phyloP scores from a whole-genome alignment of 92 coral and sea anemone genomes.

The Porites cylindrica region DNA sequence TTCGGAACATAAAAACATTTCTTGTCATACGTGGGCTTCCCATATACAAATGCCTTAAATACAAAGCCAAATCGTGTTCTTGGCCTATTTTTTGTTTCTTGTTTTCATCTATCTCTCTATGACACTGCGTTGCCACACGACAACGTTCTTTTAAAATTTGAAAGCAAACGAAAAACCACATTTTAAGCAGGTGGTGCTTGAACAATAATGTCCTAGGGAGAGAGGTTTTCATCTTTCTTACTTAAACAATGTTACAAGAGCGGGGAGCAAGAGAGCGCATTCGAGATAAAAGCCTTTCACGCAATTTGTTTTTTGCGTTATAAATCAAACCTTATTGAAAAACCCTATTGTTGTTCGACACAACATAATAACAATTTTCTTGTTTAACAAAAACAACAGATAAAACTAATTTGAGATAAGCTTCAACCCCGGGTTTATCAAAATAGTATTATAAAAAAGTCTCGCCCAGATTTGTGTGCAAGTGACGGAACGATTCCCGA shows the following conservation, averaged over 20 bases:
- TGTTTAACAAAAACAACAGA: constrained; percentile 26
- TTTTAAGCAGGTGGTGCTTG: not conserved
- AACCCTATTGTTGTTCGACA: not conserved
- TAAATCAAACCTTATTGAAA: too few species aligned
- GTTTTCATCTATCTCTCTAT: not conserved
- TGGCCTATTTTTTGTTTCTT: not conserved
- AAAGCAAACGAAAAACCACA: not conserved
- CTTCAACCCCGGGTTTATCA: constrained; percentile 10
- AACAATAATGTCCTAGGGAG: not conserved
- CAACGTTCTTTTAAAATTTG: too few species aligned
- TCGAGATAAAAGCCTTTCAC: not conserved
- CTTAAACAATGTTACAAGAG: not conserved
- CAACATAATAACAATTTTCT: not conserved
- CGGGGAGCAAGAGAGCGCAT: not conserved
- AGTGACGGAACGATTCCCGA: constrained; percentile 14
- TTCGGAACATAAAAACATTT: not conserved
- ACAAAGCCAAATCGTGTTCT: not conserved
- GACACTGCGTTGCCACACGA: not conserved
- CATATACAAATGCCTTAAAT: too few species aligned
- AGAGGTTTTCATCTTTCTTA: not conserved
- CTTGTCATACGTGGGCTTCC: not conserved
- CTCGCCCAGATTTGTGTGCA: not conserved
- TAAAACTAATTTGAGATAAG: constrained; percentile 4
- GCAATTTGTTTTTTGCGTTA: too few species aligned
- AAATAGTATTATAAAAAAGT: constrained; percentile 3